These are phyloP conservation scores for Leucophenga montana DNA, from an alignment of 2,888 invertebrate genomes.

Conservation along the genomic window DNA sequence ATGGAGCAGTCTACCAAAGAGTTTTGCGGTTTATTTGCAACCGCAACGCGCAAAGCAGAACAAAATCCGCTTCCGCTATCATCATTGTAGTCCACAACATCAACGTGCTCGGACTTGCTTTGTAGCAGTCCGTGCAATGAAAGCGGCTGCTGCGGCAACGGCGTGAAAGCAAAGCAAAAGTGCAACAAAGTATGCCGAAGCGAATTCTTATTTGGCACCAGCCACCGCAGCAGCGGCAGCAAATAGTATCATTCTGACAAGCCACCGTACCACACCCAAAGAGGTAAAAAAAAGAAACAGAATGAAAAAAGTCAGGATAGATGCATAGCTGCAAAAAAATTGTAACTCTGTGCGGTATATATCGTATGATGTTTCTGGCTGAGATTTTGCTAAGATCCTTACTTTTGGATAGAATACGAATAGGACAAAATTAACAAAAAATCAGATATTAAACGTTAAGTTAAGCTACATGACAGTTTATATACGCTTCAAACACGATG, in stretches of 20 bases:
- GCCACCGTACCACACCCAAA: neutral
- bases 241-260: no score
- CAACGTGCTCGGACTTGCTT: constrained; percentile 40
- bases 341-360: neutral
- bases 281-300: constrained; percentile 24
- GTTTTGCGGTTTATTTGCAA: constrained; percentile 37
- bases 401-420: constrained; percentile 33
- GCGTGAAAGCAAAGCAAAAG: constrained; percentile 3
- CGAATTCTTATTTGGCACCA: constrained; percentile 12
- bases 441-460: no score
- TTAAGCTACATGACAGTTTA: no score
- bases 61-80: constrained; percentile 50
- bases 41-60: constrained; percentile 31
- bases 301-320: constrained; percentile 24
- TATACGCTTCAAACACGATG: no score
- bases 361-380: neutral
- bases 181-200: constrained; percentile 23
- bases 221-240: constrained; percentile 14
- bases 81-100: constrained; percentile 53
- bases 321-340: neutral
- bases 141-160: constrained; percentile 1
- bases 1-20: constrained; percentile 27
- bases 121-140: no score
- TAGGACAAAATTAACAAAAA: neutral
- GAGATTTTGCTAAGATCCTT: constrained; percentile 39